Evolutionary conservation across 2,113 vertebrate genomes (phyloP).

Genomic region (Chionomys nivalis): DNA sequence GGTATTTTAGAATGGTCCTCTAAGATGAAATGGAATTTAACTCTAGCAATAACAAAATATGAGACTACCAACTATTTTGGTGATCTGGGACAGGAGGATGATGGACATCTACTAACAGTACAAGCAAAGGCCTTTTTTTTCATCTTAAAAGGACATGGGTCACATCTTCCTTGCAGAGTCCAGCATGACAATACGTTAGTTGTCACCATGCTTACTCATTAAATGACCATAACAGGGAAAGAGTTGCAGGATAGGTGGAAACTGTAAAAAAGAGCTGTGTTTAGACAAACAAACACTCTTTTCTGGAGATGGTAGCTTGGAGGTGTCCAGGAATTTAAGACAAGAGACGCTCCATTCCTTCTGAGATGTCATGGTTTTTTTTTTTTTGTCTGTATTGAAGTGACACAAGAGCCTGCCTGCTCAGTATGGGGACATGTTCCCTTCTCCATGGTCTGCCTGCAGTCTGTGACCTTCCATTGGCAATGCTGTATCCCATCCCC

Average conservation of each 20-base stretch:
- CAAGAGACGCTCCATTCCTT: neutral
- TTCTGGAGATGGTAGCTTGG: neutral
- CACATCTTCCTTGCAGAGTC: neutral
- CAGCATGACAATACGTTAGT: neutral
- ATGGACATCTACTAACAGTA: neutral
- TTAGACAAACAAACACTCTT: slow-evolving; percentile 9
- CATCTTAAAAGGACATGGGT: neutral
- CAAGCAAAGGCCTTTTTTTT: neutral
- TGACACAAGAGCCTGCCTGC: neutral
- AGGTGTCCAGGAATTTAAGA: neutral
- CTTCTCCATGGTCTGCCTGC: neutral
- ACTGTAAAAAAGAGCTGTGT: neutral
- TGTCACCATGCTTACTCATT: neutral
- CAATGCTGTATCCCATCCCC: neutral
- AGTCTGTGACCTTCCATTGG: neutral
- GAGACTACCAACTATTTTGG: neutral
- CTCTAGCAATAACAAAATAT: neutral
- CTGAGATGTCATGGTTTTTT: neutral
- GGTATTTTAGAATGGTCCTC: neutral
- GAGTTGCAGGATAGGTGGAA: neutral
- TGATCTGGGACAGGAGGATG: neutral
- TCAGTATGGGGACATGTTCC: neutral
- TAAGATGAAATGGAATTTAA: slow-evolving; percentile 17
- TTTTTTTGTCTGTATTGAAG: neutral
- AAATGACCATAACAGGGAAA: neutral